A percentile compares a stretch with the other conserved stretches of the same genome.
These are phyloP conservation scores for Eulacestoma nigropectus DNA, from an alignment of 2,113 vertebrate species.

Conservation along the genomic window DNA sequence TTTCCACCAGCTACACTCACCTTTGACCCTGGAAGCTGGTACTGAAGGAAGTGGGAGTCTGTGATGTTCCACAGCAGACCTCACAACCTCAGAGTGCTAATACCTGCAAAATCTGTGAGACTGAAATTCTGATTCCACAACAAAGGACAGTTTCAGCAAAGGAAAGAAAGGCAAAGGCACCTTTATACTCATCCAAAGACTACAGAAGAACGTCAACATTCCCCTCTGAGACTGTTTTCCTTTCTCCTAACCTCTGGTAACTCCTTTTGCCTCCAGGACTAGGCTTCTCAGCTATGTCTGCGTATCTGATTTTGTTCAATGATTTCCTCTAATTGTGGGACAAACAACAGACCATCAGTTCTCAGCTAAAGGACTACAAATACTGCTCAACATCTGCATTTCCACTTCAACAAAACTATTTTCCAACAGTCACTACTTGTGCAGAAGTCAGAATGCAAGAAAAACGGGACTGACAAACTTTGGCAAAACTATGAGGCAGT, in stretches of 20 bases:
- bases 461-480: background rate
- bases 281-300: background rate
- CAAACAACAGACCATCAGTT: background rate
- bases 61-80: background rate
- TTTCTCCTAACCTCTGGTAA: background rate
- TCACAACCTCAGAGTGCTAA: background rate
- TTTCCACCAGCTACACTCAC: background rate
- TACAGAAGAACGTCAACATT: background rate
- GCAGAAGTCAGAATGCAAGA: background rate
- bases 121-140: background rate
- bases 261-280: background rate
- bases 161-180: background rate
- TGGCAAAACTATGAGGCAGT: fast-evolving
- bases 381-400: background rate
- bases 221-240: background rate
- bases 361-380: background rate
- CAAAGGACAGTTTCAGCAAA: background rate
- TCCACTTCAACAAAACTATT: background rate
- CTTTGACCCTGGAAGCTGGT: background rate
- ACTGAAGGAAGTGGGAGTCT: background rate
- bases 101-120: background rate
- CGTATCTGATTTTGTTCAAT: background rate
- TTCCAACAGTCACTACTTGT: background rate
- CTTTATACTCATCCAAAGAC: background rate
- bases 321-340: background rate